A percentile compares a stretch with the other conserved stretches of the same genome.
These are phyloP conservation scores for Sebastes jordani DNA, from an alignment of 2,797 vertebrate genomes.

Conservation along the genomic window DNA sequence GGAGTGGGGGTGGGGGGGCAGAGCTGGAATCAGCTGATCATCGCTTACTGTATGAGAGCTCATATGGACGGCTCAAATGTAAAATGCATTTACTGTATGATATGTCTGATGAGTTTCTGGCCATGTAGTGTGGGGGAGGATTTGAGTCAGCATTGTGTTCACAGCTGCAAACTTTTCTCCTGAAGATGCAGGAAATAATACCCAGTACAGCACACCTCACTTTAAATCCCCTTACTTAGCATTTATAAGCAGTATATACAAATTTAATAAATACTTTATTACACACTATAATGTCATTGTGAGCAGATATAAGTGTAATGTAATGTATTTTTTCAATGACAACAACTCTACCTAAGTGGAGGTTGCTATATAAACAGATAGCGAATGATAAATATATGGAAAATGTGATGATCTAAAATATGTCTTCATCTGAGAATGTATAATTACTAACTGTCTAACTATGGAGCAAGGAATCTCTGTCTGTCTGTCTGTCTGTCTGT, in stretches of 20 bases:
- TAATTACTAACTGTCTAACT: background rate
- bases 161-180: background rate
- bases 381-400: background rate
- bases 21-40: conserved; percentile 54
- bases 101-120: background rate
- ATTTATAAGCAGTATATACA: background rate
- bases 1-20: conserved; percentile 8
- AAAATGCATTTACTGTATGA: background rate
- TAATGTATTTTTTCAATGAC: background rate
- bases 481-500: too few species aligned
- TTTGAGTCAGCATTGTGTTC: conserved; percentile 6
- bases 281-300: background rate
- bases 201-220: background rate
- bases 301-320: background rate
- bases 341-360: background rate
- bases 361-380: background rate
- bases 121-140: background rate
- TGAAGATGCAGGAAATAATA: background rate
- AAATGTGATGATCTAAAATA: background rate
- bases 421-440: background rate
- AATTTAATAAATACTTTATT: background rate
- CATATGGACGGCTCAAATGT: too few species aligned
- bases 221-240: background rate
- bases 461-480: too few species aligned
- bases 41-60: background rate